These are phyloP conservation scores for Pantherophis guttatus DNA, from an alignment of 2,113 vertebrate genomes.

Conservation along the genomic window DNA sequence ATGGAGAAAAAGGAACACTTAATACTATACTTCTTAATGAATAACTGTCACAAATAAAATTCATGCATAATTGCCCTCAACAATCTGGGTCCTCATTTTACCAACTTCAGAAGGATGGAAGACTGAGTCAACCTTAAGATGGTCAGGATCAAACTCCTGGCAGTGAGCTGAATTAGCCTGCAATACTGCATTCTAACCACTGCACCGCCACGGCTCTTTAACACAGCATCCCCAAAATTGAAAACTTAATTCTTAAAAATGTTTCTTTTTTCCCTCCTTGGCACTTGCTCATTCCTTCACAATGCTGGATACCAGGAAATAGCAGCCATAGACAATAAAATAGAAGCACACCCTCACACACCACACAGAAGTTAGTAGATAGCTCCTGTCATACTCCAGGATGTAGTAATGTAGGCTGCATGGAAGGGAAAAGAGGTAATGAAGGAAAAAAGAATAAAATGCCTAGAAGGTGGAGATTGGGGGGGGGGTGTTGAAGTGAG, in stretches of 20 bases:
- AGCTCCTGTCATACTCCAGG: neutral
- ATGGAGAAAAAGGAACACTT: neutral
- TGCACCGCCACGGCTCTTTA: too few species aligned
- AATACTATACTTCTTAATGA: neutral
- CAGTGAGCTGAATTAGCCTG: too few species aligned
- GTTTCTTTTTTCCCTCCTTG: neutral
- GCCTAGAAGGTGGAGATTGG: neutral
- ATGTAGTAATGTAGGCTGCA: neutral
- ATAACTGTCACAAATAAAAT: neutral
- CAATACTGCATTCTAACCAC: too few species aligned
- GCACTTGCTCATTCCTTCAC: neutral
- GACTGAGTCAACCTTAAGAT: too few species aligned
- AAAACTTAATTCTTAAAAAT: neutral
- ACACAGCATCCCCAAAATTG: neutral
- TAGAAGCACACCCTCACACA: neutral
- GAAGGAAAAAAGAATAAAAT: neutral
- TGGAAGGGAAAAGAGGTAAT: neutral
- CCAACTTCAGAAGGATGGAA: too few species aligned
- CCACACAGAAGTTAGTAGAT: neutral
- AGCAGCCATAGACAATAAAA: neutral
- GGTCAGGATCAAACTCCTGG: too few species aligned
- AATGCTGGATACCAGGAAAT: neutral
- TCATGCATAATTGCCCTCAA: neutral
- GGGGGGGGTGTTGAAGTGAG: neutral
- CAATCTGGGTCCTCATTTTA: too few species aligned